These are phyloP conservation scores for Antitype chi DNA, from an alignment of 2,888 invertebrate species.

Conservation along the genomic window DNA sequence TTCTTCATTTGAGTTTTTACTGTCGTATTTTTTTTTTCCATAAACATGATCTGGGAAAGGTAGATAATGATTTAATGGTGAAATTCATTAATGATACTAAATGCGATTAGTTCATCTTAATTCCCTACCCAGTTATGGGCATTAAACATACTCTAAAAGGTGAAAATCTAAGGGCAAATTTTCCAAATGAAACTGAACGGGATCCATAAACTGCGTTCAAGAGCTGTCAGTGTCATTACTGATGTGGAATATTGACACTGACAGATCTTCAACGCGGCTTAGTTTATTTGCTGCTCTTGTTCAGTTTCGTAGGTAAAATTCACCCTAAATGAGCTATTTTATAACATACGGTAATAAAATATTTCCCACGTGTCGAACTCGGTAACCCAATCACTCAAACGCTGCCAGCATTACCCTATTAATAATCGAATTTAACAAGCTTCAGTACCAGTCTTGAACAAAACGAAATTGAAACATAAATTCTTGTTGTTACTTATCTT, in stretches of 20 bases:
- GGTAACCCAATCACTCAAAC: slow-evolving; percentile 32
- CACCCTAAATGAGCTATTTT: neutral
- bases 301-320: neutral
- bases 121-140: no score
- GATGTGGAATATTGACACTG: neutral
- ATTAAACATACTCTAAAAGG: no score
- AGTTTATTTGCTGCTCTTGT: neutral
- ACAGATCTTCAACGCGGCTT: neutral
- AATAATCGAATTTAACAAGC: slow-evolving; percentile 23
- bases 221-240: neutral
- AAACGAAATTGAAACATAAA: slow-evolving; percentile 53
- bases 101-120: neutral
- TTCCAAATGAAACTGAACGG: neutral
- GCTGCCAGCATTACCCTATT: slow-evolving; percentile 5
- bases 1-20: neutral
- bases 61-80: neutral
- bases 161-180: no score
- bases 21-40: neutral
- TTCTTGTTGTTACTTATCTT: slow-evolving; percentile 42
- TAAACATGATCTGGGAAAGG: neutral
- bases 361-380: neutral
- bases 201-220: neutral
- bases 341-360: neutral
- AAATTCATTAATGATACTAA: neutral
- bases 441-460: slow-evolving; percentile 1